These are phyloP conservation scores for Notiomystis cincta DNA, from an alignment of 2,113 vertebrate species.

Conservation along the genomic window DNA sequence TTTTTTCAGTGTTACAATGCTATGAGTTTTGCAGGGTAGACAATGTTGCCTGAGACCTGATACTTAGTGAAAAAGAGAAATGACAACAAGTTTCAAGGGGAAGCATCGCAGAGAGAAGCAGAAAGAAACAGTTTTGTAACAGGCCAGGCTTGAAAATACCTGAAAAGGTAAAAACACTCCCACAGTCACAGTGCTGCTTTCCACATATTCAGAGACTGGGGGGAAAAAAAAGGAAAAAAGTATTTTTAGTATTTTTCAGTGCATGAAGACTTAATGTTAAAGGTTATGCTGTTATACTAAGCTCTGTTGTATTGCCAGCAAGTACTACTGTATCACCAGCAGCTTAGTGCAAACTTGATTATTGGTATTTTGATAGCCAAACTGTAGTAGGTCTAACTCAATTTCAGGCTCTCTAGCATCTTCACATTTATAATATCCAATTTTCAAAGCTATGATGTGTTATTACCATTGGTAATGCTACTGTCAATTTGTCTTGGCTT, in stretches of 20 bases:
- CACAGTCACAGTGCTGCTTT: background rate
- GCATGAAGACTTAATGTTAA: background rate
- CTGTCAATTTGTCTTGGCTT: conserved; percentile 50
- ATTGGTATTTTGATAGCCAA: conserved; percentile 27
- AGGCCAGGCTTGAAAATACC: background rate
- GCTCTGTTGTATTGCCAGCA: background rate
- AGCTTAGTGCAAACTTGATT: background rate
- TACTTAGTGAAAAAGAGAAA: background rate
- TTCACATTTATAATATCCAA: conserved; percentile 35
- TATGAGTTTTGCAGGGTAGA: background rate
- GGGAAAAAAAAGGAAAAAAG: accelerated
- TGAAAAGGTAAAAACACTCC: background rate
- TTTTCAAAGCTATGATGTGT: conserved; percentile 61
- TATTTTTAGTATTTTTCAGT: background rate
- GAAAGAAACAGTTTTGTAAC: background rate
- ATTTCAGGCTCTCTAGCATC: conserved; percentile 55
- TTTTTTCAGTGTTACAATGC: background rate
- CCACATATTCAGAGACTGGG: background rate
- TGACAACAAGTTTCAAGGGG: background rate
- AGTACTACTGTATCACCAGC: background rate
- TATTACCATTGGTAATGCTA: background rate
- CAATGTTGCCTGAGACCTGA: background rate
- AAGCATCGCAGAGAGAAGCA: background rate
- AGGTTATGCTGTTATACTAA: background rate
- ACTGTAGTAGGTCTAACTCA: conserved; percentile 27